Base-by-base conservation (phyloP, 1,140 invertebrate species). In the Helicoverpa armigera region DNA sequence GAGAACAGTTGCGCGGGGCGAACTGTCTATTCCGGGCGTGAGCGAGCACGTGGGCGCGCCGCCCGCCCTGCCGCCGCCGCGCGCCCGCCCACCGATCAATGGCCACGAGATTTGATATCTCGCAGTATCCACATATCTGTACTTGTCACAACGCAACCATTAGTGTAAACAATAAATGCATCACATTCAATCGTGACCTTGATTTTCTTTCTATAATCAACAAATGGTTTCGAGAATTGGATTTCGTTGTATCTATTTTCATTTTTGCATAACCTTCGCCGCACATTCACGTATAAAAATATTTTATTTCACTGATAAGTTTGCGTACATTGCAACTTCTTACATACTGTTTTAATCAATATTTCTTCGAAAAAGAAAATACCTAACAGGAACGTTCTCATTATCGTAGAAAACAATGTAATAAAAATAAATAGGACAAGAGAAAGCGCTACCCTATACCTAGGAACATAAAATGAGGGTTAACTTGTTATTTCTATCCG, bases 21-120 rank as follows among this genome's bases (percentile, higher is more conserved):
- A 88, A 94, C 93, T 94, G 91, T 83, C 91, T 94, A 94, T 94
- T 94, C 92, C 90, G 81, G 89, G 91, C 86, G 67, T 82, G 90
- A 91, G 87, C 86, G 87, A 89, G 84, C 92, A 94, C 93, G 93
- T 94, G 93, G 93, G 91, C 87, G 89, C 85, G 83, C 81, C 85
- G 84, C 84, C 85, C 86, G 76, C 82, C 82, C 78, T 67, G 77
- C 89, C 87, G 86, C 91, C 90, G 86, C 85, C 83, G 85, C 81
- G 83, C 86, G 54, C 87, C 90, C 88, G 88, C 89, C 89, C 87
- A 85, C 87, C 90, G 91, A 90, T 93, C 91, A 93, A 93, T 93
- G 90, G 89, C 84, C 83, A 87, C 85, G 89, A 89, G 90, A 94
- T 90, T 84, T 88, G 91, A 92, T 88, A 92, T 89, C 91, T 91